Conservation (phyloP, 2,113 vertebrate species). For the Corythornis vintsioides region DNA sequence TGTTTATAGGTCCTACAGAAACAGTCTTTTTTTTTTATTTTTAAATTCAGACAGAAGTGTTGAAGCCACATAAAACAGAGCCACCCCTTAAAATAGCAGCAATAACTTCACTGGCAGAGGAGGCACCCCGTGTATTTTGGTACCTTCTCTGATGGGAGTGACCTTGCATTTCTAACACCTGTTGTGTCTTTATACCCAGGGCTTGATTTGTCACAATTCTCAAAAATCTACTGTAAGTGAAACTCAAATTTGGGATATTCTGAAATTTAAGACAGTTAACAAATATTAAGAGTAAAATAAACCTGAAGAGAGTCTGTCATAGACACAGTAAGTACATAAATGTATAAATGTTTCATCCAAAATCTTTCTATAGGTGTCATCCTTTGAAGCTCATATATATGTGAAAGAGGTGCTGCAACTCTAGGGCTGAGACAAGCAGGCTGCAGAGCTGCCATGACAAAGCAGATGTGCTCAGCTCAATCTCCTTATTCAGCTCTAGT, state of each 20-base stretch:
- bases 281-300: neutral
- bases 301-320: neutral
- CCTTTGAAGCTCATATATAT: neutral
- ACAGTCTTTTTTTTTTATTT: neutral
- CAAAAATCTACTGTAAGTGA: neutral
- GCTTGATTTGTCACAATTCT: neutral
- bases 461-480: neutral
- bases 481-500: neutral
- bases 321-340: neutral
- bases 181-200: neutral
- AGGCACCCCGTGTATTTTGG: neutral
- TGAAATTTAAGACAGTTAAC: neutral
- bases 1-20: neutral
- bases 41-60: neutral
- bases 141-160: neutral
- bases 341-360: neutral
- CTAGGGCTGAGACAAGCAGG: accelerated
- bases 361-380: neutral
- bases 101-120: neutral
- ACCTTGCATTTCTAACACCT: neutral
- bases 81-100: neutral
- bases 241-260: neutral
- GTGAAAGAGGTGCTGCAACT: neutral
- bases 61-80: neutral
- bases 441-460: neutral